Percentiles rank a stretch among this genome's conserved stretches.
Conservation (phyloP, 2,113 vertebrate species). For the Atractosteus spatula region DNA sequence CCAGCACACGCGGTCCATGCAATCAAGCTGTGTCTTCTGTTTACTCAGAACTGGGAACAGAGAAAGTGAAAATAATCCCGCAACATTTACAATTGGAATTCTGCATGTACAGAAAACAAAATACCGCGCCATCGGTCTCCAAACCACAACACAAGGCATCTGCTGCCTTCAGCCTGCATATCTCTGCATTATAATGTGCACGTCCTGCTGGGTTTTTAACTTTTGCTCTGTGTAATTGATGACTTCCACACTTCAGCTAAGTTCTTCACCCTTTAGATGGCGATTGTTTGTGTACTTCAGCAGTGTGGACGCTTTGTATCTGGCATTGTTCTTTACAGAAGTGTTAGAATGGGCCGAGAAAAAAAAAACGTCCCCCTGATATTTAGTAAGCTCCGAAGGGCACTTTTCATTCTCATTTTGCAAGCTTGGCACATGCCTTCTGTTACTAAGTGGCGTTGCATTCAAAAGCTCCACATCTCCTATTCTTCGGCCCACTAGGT, state of each 20-base stretch:
- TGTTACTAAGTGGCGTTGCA: constrained; percentile 81
- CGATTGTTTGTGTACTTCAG: constrained; percentile 57
- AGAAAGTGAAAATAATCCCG: neutral
- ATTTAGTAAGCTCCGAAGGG: constrained; percentile 64
- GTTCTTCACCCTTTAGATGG: constrained; percentile 50
- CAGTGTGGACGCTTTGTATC: constrained; percentile 52
- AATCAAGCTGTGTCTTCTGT: too few relatives aligned
- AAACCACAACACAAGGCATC: constrained; percentile 71
- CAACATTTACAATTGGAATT: neutral
- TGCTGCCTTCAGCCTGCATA: constrained; percentile 59
- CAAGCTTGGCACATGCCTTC: constrained; percentile 82
- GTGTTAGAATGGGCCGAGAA: constrained; percentile 60
- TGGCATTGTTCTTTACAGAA: constrained; percentile 57
- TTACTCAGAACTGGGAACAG: neutral
- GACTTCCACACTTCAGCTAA: constrained; percentile 73
- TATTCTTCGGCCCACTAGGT: constrained; percentile 75
- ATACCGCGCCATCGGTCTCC: constrained; percentile 54
- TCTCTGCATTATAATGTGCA: constrained; percentile 72
- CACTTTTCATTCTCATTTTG: constrained; percentile 72
- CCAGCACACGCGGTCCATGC: too few relatives aligned
- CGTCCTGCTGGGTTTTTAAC: constrained; percentile 73
- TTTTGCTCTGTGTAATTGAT: constrained; percentile 70
- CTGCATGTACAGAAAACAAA: neutral
- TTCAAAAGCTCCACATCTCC: constrained; percentile 69
- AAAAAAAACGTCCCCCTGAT: constrained; percentile 54